phyloP scores from a whole-genome alignment of 2,113 vertebrate genomes.

The Callithrix jacchus region DNA sequence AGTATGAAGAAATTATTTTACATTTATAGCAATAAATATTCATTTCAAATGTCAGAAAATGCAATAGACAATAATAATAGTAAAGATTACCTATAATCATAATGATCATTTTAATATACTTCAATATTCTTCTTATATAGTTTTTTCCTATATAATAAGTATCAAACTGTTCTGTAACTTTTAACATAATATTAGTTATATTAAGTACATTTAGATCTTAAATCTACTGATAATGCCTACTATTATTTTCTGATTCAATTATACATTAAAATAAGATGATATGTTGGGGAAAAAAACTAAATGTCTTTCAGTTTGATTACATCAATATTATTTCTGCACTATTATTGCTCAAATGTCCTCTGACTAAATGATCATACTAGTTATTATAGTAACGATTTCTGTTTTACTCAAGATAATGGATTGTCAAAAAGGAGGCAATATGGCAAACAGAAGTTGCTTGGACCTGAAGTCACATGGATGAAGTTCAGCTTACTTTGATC shows the following conservation, averaged over 20 bases:
- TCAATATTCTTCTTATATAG: background rate
- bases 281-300: background rate
- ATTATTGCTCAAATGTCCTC: background rate
- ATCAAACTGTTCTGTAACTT: background rate
- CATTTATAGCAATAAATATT: slow-evolving; percentile 13
- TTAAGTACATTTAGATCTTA: background rate
- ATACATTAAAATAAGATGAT: slow-evolving; percentile 24
- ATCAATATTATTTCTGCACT: slow-evolving; percentile 15
- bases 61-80: background rate
- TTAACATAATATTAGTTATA: background rate
- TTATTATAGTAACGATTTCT: background rate
- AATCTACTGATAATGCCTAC: background rate
- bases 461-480: background rate
- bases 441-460: background rate
- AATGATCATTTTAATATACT: background rate
- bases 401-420: slow-evolving; percentile 1
- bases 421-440: background rate
- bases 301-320: background rate
- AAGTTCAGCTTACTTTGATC: background rate
- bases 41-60: slow-evolving; percentile 7
- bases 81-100: background rate
- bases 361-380: background rate
- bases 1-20: background rate
- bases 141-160: background rate
- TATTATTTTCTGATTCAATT: background rate